These are phyloP conservation scores for Phoenicopterus ruber DNA, from an alignment of 2,113 vertebrate species.

Conservation along the genomic window DNA sequence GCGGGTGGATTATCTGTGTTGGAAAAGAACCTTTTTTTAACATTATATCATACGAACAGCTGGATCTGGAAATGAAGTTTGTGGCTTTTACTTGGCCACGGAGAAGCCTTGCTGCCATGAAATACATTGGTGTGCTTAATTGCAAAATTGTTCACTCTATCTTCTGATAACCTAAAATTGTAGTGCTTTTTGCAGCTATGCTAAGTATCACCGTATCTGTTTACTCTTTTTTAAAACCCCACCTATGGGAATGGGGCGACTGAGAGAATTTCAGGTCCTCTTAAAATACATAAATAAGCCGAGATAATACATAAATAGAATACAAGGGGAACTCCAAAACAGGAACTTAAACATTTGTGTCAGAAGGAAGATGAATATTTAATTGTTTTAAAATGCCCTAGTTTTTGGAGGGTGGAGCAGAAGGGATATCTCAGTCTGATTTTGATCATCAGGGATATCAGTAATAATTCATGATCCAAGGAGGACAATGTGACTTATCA, in stretches of 20 bases:
- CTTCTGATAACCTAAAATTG: background rate
- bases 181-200: background rate
- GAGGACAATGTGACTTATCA: background rate
- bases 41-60: background rate
- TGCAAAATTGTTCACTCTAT: background rate
- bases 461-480: background rate
- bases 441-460: background rate
- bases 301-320: background rate
- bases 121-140: background rate
- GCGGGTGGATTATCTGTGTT: background rate
- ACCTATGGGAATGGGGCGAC: background rate
- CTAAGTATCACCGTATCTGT: background rate
- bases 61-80: slow-evolving; percentile 12
- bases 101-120: background rate
- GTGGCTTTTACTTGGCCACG: background rate
- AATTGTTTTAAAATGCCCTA: background rate
- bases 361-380: background rate
- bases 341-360: background rate
- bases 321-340: background rate
- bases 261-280: background rate
- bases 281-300: background rate
- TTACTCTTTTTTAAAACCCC: background rate
- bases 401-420: background rate
- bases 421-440: background rate
- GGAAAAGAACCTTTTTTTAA: background rate